Evolutionary conservation across 2,113 vertebrate genomes (phyloP), one percentile per base, ranked within the genome.

Genomic region (Zosterops pallidus): DNA sequence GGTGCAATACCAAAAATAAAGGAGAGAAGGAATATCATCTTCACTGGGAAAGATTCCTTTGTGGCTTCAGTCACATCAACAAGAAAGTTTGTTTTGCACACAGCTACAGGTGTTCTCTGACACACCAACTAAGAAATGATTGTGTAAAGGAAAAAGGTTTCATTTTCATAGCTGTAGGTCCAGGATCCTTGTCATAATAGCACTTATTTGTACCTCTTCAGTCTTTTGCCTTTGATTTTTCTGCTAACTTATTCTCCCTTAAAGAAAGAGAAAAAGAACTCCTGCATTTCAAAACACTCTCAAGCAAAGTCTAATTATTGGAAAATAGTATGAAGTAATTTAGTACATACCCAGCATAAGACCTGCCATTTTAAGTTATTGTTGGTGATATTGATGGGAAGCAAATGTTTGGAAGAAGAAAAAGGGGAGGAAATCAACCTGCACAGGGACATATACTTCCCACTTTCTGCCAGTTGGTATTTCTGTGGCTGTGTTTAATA

Each of bases 221-320:
- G 14, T 62, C 33, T 37, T 63, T 80, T 88, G 35, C 28, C 46
- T 72, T 90, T 77, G 50, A 70, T 72, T 86, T 86, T 94, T 77
- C 59, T 29, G 42, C 46, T 72, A 18, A 57, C 20, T 83, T 86
- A 44, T 18, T 88, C 20, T 77, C 18, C 28, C 6, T n/a, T 70
- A 69, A 86, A 76, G 17, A 14, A 56, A 13, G 6, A 69, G 5
- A 18, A 67, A 67, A 85, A 80, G 76, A 50, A 1, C 37, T 1
- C 26, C 13, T 25, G 6, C 41, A 9, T 69, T 94, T 90, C 86
- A 29, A 65, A 77, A 65, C 6, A 4, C 25, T 79, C 41, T 76
- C 25, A 83, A 69, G 10, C 14, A 49, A 86, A 88, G 37, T 70
- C 41, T 86, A 77, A 52, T 71, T 79, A 79, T 25, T 64, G 49